Percentiles rank a stretch among this genome's conserved stretches.
Conservation (phyloP, 2,888 invertebrate species). For the Globia sparganii region DNA sequence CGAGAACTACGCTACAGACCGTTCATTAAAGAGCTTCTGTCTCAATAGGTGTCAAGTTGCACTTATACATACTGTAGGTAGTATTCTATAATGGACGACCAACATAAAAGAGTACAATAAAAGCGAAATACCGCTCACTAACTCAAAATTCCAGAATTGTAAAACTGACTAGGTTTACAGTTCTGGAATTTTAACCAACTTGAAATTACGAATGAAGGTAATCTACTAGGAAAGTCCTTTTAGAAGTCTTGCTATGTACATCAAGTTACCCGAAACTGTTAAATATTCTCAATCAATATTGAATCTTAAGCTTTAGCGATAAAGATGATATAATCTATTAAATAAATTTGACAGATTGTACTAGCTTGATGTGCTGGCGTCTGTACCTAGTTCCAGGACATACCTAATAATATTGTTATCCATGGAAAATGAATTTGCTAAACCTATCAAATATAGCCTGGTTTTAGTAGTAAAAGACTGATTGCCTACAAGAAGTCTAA, state of each 20-base stretch:
- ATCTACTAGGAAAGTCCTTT: background rate
- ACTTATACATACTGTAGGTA: background rate
- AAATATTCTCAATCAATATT: too few species aligned
- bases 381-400: too few species aligned
- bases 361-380: too few species aligned
- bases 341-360: too few species aligned
- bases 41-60: slow-evolving; percentile 31
- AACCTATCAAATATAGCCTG: background rate
- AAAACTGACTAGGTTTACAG: too few species aligned
- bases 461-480: background rate
- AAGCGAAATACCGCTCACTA: background rate
- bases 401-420: background rate
- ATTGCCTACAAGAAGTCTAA: background rate
- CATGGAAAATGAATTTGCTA: background rate
- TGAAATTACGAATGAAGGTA: background rate
- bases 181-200: too few species aligned
- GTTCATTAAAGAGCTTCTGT: slow-evolving; percentile 31
- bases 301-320: too few species aligned
- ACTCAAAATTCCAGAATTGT: background rate
- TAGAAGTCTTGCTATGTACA: background rate
- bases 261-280: too few species aligned
- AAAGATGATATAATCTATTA: too few species aligned
- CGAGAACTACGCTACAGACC: slow-evolving; percentile 4
- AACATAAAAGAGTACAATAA: background rate
- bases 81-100: background rate